phyloP scores from a whole-genome alignment of 2,113 vertebrate genomes.

The Cairina moschata region DNA sequence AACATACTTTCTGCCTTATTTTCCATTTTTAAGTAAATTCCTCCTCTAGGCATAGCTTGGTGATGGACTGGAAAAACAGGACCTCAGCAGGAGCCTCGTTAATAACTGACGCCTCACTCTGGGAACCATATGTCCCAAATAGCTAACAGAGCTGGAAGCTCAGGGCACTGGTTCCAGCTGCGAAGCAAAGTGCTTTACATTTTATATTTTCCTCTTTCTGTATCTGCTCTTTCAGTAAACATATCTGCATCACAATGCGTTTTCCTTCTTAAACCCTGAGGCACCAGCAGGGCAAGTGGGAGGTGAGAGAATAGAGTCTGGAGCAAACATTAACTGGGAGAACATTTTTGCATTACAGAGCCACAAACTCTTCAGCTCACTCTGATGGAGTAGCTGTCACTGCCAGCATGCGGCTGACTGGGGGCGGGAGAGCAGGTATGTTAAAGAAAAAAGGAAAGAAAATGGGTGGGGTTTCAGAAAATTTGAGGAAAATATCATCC shows the following conservation, averaged over 20 bases:
- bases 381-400: background rate
- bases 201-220: background rate
- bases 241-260: background rate
- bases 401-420: rapidly evolving
- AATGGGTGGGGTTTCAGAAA: background rate
- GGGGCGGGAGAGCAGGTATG: background rate
- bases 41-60: background rate
- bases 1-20: background rate
- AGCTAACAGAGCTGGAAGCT: background rate
- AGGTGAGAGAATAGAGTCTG: background rate
- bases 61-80: background rate
- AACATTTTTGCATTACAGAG: background rate
- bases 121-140: background rate
- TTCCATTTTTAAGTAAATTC: background rate
- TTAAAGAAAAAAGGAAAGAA: background rate
- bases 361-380: background rate
- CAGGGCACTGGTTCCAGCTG: background rate
- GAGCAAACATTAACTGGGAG: background rate
- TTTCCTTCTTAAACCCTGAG: background rate
- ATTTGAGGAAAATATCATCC: background rate
- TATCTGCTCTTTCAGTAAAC: background rate
- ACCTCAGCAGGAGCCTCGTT: background rate
- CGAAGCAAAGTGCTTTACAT: background rate
- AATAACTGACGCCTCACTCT: background rate
- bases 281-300: background rate